These are phyloP conservation scores for Macrotrachela quadricornifera DNA, from an alignment of 1,140 invertebrate species.

Conservation along the genomic window DNA sequence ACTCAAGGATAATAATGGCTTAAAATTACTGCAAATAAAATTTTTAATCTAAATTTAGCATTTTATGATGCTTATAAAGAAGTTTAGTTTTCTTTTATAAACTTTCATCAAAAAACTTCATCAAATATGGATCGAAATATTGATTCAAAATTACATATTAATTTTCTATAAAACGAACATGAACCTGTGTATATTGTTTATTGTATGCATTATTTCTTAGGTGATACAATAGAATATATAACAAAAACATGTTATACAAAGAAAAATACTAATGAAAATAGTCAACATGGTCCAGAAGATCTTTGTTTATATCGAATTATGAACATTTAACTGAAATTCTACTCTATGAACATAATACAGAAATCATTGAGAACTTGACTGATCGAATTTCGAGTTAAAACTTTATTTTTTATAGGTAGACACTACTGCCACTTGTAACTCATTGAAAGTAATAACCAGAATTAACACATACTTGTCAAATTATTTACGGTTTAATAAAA, in stretches of 20 bases:
- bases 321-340: constrained; percentile 49
- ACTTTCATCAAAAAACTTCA: constrained; percentile 13
- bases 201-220: constrained; percentile 78
- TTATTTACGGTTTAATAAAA: too few species aligned
- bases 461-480: too few species aligned
- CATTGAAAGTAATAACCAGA: too few species aligned
- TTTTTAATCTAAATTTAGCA: constrained; percentile 79
- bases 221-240: constrained; percentile 93
- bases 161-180: constrained; percentile 38
- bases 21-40: constrained; percentile 91
- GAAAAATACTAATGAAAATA: constrained; percentile 43
- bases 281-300: constrained; percentile 68
- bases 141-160: too few species aligned
- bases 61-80: constrained; percentile 60
- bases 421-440: too few species aligned
- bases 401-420: too few species aligned
- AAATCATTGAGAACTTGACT: too few species aligned
- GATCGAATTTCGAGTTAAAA: too few species aligned
- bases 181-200: constrained; percentile 96
- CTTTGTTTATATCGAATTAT: too few species aligned
- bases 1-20: constrained; percentile 87
- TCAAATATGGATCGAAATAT: too few species aligned
- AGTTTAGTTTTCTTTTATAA: constrained; percentile 44
- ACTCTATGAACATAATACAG: constrained; percentile 57
- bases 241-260: constrained; percentile 75